Conservation (phyloP, 2,113 vertebrate genomes). For the Lophura nycthemera region DNA sequence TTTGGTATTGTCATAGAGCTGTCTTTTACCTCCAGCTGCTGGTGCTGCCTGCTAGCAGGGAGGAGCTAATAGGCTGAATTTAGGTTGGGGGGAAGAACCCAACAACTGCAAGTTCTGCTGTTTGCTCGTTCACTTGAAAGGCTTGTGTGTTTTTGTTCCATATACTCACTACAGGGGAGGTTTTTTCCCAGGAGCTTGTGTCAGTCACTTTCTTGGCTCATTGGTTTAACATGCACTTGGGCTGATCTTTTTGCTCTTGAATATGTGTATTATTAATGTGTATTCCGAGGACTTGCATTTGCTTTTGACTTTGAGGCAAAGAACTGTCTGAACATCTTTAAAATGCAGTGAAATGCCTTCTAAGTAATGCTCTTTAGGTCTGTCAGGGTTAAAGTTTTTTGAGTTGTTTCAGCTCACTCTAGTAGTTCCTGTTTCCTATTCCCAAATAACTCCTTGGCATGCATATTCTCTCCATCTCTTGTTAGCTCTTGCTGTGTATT, state of each 20-base stretch:
- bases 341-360: not conserved
- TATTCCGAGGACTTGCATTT: not conserved
- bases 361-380: not conserved
- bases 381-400: not conserved
- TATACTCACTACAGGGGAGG: not conserved
- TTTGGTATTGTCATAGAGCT: not conserved
- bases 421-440: conserved; percentile 34
- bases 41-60: not conserved
- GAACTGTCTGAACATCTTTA: not conserved
- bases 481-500: conserved; percentile 33
- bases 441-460: conserved; percentile 36
- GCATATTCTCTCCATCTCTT: not conserved
- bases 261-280: not conserved
- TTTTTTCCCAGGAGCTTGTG: not conserved
- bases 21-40: not conserved
- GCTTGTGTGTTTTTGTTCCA: not conserved
- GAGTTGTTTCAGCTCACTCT: not conserved
- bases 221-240: not conserved
- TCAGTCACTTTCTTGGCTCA: not conserved
- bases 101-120: not conserved
- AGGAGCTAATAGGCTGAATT: not conserved
- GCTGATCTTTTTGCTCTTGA: not conserved
- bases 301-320: not conserved
- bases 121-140: not conserved
- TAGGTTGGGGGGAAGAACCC: not conserved